Evolutionary conservation across 2,888 invertebrate species (phyloP), one percentile per base, ranked within the genome.

Genomic region (Papilio demoleus): DNA sequence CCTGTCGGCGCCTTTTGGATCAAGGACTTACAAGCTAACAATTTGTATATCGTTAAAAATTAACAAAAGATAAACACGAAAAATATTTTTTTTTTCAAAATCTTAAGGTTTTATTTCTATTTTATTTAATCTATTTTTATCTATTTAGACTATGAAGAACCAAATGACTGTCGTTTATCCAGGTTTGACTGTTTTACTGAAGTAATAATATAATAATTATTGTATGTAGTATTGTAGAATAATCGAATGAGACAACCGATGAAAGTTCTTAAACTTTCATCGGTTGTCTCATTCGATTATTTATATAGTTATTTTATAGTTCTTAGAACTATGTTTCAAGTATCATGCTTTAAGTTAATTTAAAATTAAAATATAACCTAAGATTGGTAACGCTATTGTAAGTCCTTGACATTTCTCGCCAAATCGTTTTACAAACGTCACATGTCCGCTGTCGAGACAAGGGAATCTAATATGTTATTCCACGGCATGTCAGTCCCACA

Each of bases 341-440:
- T n/a, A n/a, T n/a, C n/a, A n/a, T n/a, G n/a, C n/a, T n/a, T n/a
- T n/a, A n/a, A n/a, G n/a, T n/a, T n/a, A n/a, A n/a, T n/a, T n/a
- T n/a, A n/a, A n/a, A n/a, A n/a, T 0, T 34, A 58, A 60, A 24
- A 38, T 22, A 24, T 38, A 60, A 38, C 40, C 22, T 59, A n/a
- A 60, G 40, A 40, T 60, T 24, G 40, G 14, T 60, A 12, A 59
- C 36, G 19, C 14, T 17, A 22, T 19, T 38, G 12, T 12, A 59
- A 60, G 67, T 53, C 67, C 67, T 67, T 67, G 67, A 67, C 62
- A 67, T 67, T 67, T 67, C 34, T 19, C 56, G 61, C 62, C 22
- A 38, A 67, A 60, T 67, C 38, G 67, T 67, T 42, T 61, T 14
- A 24, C 38, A 67, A 56, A 62, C 56, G 61, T 42, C 56, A 67